phyloP scores from a whole-genome alignment of 2,888 invertebrate species.

The Mermis nigrescens region DNA sequence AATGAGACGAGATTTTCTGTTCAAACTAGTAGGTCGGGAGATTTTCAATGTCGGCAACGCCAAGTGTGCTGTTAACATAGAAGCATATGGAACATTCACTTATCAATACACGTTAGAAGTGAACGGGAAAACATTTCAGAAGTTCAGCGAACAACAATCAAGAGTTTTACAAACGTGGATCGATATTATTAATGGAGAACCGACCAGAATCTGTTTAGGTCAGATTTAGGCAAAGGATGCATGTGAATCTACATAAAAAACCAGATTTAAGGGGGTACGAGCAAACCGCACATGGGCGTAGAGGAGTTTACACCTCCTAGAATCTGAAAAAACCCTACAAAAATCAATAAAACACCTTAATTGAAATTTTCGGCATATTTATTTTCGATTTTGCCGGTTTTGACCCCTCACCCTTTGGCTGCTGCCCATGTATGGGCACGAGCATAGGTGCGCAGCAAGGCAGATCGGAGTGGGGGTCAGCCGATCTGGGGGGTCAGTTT shows the following conservation, averaged over 20 bases:
- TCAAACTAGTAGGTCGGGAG: conserved; percentile 68
- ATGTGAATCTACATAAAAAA: not conserved
- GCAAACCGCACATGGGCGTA: too few species aligned
- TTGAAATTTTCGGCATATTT: too few species aligned
- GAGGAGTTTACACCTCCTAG: too few species aligned
- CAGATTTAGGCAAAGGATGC: conserved; percentile 22
- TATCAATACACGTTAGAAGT: conserved; percentile 62
- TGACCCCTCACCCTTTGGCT: too few species aligned
- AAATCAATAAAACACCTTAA: too few species aligned
- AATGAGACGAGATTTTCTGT: conserved; percentile 65
- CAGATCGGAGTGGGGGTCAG: too few species aligned
- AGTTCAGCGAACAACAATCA: conserved; percentile 58
- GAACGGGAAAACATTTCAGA: conserved; percentile 57
- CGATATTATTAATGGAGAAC: conserved; percentile 34
- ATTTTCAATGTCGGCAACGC: conserved; percentile 47
- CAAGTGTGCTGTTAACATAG: conserved; percentile 32
- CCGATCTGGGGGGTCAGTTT: too few species aligned
- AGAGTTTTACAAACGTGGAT: conserved; percentile 57
- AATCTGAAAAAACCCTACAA: too few species aligned
- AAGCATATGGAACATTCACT: conserved; percentile 48
- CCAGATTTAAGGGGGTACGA: too few species aligned
- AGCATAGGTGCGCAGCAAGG: too few species aligned
- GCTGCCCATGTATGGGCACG: too few species aligned
- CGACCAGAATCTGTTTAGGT: conserved; percentile 51
- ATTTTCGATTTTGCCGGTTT: too few species aligned